These are phyloP conservation scores for Microtus montanus DNA, from an alignment of 2,113 vertebrate species.

Conservation along the genomic window DNA sequence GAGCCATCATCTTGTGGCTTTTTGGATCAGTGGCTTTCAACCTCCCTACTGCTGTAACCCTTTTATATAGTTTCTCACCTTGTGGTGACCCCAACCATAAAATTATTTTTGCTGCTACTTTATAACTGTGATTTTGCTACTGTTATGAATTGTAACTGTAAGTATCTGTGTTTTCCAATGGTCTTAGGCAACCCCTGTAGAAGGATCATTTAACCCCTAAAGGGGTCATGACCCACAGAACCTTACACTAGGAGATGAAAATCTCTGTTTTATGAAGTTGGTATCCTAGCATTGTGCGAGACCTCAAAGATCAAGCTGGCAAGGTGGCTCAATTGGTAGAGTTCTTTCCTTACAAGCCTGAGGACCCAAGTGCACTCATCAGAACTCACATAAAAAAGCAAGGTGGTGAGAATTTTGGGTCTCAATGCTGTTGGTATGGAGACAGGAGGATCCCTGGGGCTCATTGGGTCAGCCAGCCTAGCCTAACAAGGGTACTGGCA, in stretches of 20 bases:
- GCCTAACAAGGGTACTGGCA: neutral
- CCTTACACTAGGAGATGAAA: neutral
- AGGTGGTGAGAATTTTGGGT: no score
- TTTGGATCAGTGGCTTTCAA: neutral
- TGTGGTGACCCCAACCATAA: neutral
- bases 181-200: neutral
- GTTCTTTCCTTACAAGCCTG: neutral
- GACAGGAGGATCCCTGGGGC: neutral
- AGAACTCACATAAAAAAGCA: neutral
- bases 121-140: neutral
- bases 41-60: neutral
- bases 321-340: neutral
- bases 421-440: neutral
- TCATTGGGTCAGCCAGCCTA: neutral
- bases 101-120: neutral
- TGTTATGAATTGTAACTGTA: neutral
- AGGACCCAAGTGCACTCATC: neutral
- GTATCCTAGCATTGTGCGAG: neutral
- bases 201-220: neutral
- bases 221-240: neutral
- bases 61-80: no score
- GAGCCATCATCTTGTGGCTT: neutral
- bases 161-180: neutral
- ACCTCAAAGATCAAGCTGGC: neutral
- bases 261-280: neutral